Evolutionary conservation across 2,113 vertebrate genomes (phyloP), one percentile per base, ranked within the genome.

Genomic region (Columbina picui): DNA sequence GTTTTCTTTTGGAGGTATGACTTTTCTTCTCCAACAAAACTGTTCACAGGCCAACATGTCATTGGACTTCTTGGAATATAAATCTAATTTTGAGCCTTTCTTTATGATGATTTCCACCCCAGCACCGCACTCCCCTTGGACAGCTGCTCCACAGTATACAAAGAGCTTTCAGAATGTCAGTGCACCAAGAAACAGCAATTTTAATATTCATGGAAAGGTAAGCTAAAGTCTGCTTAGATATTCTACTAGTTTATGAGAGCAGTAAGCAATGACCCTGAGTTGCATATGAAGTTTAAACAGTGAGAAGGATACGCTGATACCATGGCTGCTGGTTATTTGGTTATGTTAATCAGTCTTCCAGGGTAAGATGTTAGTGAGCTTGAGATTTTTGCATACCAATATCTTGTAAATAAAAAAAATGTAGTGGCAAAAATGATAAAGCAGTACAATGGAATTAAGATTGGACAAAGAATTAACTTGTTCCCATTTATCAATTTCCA

Each of bases 81-180:
- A 99, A 95, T 99, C 98, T 55, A 99, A 98, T 96, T 98, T 97
- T 8, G 98, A 98, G 71, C 99, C 99, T 1, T 99, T 99, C 98
- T 99, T 99, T 96, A 99, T 99, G 99, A 99, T 99, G 99, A 98
- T 99, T 6, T 99, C 99, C 83, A 99, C 99, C 2, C 99, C 99
- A 34, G 99, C 99, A 8, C 99, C 99, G 0, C 99, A 99, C 88
- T 99, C 99, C 0, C 99, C 99, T 22, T 99, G 99, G 99, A 99
- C 98, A 2, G 97, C 99, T 4, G 99, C 99, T 30, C 99, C 99
- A 26, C 99, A 99, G 96, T 99, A 99, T 83, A 97, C 98, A n/a
- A 97, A 98, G 92, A 93, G 95, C 69, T 99, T 99, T 95, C 97
- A 98, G 87, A 97, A 95, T 29, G 96, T 99, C 95, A 98, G 98